Evolutionary conservation across 92 coral and sea anemone genomes (phyloP), one percentile per base, ranked within the genome.

Genomic region (Zoanthus sansibaricus): DNA sequence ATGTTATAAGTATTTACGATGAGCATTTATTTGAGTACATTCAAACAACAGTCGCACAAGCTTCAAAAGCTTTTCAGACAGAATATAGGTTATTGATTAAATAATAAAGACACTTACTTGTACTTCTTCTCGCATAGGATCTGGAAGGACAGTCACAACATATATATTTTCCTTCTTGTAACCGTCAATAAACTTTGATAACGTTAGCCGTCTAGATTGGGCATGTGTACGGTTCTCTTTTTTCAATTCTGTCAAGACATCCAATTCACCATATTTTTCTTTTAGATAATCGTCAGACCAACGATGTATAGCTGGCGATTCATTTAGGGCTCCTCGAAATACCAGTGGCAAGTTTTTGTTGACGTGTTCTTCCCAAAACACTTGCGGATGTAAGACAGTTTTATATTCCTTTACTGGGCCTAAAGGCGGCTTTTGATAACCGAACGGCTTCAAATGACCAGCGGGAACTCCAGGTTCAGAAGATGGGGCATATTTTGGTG

Each of bases 81-180:
- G n/a, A 58, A 14, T 58, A 58, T 58, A 11, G 17, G 5, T 58
- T 58, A 58, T 58, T 58, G n/a, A 58, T 11, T 58, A 58, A 58
- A 14, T 1, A 14, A 5, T 10, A 11, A 58, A 1, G 66, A 14
- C 66, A 69, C 76, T 42, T 76, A 96, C 99, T 91, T 96, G 98
- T 3, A 97, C 95, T 52, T 97, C 98, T 76, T 91, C 86, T 72
- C 98, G 86, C 99, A 97, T 97, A 0, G 99, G 99, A 77, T 97
- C 99, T 3, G 99, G 99, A 66, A 97, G 85, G 9, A 97, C 96
- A 0, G 99, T 97, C 37, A 97, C 99, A 14, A 95, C 91, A 80
- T 97, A 97, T 7, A 97, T 88, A 78, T 95, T 94, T n/a, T 87
- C 90, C 77, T 89, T 87, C 31, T 71, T 68, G 70, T 97, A 97